A percentile compares a stretch with the other conserved stretches of the same genome.
Conservation (phyloP, 2,888 invertebrate species). For the Siphlonurus alternatus region DNA sequence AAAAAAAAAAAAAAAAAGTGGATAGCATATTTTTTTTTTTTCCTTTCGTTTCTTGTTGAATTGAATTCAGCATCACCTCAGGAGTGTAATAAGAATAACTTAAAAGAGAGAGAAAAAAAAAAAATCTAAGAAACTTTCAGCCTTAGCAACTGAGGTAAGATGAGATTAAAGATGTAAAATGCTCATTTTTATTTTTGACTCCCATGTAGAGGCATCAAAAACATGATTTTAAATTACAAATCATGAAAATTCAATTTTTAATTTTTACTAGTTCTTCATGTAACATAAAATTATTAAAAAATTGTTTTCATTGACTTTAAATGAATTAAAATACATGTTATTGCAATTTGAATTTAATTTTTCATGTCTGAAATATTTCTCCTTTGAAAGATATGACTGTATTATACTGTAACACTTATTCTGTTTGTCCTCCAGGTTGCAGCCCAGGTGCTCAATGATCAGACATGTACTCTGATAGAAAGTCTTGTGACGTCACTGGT, state of each 20-base stretch:
- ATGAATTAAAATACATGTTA: too few species aligned
- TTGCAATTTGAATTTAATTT: too few species aligned
- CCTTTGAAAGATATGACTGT: too few species aligned
- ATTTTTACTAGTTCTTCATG: too few species aligned
- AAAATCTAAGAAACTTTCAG: background rate
- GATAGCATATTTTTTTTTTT: too few species aligned
- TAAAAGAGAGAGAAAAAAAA: background rate
- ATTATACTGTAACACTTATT: too few species aligned
- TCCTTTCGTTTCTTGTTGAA: background rate
- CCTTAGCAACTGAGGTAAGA: too few species aligned
- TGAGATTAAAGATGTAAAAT: too few species aligned
- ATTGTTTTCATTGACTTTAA: background rate
- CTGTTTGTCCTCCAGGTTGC: conserved; percentile 40
- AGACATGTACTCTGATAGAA: conserved; percentile 40
- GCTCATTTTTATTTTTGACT: too few species aligned
- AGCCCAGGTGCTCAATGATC: conserved; percentile 40
- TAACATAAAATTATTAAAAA: background rate
- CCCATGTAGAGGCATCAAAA: too few species aligned
- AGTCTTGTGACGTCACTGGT: conserved; percentile 41
- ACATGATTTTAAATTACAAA: background rate
- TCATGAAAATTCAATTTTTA: background rate
- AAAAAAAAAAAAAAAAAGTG: too few species aligned
- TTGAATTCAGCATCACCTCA: background rate
- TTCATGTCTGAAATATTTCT: too few species aligned
- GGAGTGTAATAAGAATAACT: background rate